Base-by-base conservation (phyloP, 1,140 invertebrate genomes). In the Neotoxoptera formosana region DNA sequence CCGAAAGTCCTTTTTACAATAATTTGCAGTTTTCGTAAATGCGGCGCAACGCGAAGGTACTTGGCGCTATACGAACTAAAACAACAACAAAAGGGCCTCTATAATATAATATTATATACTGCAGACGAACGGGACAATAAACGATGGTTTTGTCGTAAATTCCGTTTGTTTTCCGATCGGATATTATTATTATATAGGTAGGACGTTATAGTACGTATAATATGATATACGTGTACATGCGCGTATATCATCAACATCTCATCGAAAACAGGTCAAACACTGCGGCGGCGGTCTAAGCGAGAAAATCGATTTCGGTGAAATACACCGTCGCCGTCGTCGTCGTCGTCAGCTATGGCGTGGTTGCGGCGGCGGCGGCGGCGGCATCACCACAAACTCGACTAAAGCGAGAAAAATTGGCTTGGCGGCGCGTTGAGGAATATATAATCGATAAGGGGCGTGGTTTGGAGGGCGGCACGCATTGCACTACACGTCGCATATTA, bases 261-360 rank as follows among this genome's bases (percentile, higher is more conserved):
- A 56, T 45, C 89, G 89, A 56, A 90, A 90, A 90, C 89, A 45
- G 89, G 89, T 90, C 89, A 90, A 90, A 90, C 56, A 41, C 51
- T 53, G 51, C 53, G 88, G 34, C 36, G 41, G 14, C 41, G 89
- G 53, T 90, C 36, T 45, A 25, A 36, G 53, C 89, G 89, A 90
- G 89, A 90, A 90, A 90, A 90, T 90, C 89, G 89, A 90, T 90
- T 90, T 90, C 53, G 53, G 25, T 67, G 36, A 90, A 90, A 90
- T 67, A 90, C 53, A 9, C 89, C 51, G 53, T 67, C 14, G 53
- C 67, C 36, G 89, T 30, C 53, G 4, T 56, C 51, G 53, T 67
- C 14, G 53, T 90, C 36, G 89, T 30, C 41, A 41, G 41, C 6
- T 56, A 56, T 6, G n/a, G 14, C 88, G 88, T 36, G 89, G 34